Base-by-base conservation (phyloP, 2,113 vertebrate genomes). In the Halichoerus grypus region DNA sequence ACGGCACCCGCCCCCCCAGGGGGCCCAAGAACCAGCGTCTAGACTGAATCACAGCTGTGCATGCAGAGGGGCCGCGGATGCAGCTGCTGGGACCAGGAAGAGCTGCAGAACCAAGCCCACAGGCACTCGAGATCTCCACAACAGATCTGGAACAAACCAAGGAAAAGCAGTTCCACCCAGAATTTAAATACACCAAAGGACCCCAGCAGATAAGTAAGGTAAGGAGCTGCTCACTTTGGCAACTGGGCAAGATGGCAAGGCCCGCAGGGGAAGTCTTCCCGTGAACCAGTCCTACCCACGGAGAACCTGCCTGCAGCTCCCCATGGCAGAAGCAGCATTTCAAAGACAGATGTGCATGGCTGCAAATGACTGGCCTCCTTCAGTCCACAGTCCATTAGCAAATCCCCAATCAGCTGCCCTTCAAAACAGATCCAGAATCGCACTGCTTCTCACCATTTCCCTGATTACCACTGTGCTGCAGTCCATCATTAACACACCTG, bases 61-160 rank as follows among this genome's bases (percentile, higher is more conserved):
- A 19, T 16, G 6, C 3, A 26, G 46, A 51, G 4, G 2, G 39
- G 11, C 33, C 39, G 57, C 65, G 5, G 1, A 5, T 1, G 4
- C 10, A 61, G 79, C 59, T 4, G 31, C 46, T 18, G 16, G 46
- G 53, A 53, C 55, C 39, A 26, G 33, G 26, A 72, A 39, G 42
- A 53, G 51, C 28, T 2, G 59, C 22, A 77, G 69, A 49, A 33
- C 77, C 1, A 12, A 24, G 49, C 71, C 49, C 49, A 15, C 1
- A 3, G 36, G 31, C 3, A 19, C 22, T 33, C 4, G 21, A 36
- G 28, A 55, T 57, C 46, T 49, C 36, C 19, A 8, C 31, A 21
- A 19, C 24, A 81, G 57, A 28, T 65, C 55, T 6, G 39, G 14
- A 82, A 72, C 42, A 46, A 24, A 69, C 10, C 28, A 15, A n/a